These are phyloP conservation scores for Balanococcus diminutus DNA, from an alignment of 2,888 invertebrate species.

Conservation along the genomic window DNA sequence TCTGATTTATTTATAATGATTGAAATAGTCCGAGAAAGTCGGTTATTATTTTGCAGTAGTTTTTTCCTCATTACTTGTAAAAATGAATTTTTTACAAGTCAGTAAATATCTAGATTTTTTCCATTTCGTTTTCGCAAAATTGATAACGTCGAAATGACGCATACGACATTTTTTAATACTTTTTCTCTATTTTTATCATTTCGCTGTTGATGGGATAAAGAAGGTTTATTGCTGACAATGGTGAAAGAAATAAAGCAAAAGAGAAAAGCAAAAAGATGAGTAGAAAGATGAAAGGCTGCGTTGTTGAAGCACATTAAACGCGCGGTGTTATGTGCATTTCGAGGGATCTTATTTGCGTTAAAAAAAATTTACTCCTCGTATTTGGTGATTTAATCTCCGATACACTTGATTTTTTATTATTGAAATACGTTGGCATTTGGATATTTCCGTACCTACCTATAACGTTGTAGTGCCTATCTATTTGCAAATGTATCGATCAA, in stretches of 20 bases:
- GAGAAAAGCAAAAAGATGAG: neutral
- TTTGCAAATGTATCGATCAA: too few species aligned
- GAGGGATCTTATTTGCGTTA: neutral
- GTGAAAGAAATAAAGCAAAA: slow-evolving; percentile 2
- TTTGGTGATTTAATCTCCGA: neutral
- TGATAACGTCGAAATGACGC: slow-evolving; percentile 31
- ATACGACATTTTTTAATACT: slow-evolving; percentile 24
- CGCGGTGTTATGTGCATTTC: neutral
- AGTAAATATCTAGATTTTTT: neutral
- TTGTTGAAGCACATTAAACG: neutral
- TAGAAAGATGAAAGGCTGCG: slow-evolving; percentile 5
- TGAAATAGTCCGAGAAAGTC: neutral
- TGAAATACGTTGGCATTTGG: too few species aligned
- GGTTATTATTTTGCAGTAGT: neutral
- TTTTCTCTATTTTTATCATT: neutral
- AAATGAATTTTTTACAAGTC: slow-evolving; percentile 15
- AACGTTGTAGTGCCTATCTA: too few species aligned
- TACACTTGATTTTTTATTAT: neutral
- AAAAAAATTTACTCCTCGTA: neutral
- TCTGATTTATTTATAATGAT: slow-evolving; percentile 19
- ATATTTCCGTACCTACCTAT: too few species aligned
- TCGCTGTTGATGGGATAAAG: slow-evolving; percentile 23
- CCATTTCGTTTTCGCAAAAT: slow-evolving; percentile 24
- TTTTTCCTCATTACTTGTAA: slow-evolving; percentile 10
- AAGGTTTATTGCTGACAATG: slow-evolving; percentile 38